phyloP scores from a whole-genome alignment of 2,797 vertebrate genomes.

The Naso thynnoides region DNA sequence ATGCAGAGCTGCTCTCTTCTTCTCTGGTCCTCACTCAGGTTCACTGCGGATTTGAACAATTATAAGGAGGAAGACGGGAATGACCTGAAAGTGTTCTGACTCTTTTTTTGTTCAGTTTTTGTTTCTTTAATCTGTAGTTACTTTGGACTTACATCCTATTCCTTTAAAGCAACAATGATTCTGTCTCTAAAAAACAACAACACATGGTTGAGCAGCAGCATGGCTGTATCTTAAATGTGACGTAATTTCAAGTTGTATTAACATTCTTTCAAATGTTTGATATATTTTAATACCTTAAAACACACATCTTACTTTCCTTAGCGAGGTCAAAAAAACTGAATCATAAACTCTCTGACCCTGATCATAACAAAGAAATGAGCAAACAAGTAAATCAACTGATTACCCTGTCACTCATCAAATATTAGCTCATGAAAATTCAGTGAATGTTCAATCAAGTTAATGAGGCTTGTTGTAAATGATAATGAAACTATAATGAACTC shows the following conservation, averaged over 20 bases:
- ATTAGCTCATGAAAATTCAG: neutral
- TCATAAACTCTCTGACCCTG: neutral
- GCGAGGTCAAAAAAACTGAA: no score
- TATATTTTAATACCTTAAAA: neutral
- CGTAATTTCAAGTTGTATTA: neutral
- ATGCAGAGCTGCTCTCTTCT: neutral
- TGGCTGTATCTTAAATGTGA: neutral
- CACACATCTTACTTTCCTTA: neutral
- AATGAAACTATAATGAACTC: neutral
- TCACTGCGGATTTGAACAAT: neutral
- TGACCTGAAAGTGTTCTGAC: neutral
- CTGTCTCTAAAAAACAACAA: neutral
- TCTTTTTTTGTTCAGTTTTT: no score
- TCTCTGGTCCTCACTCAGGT: neutral
- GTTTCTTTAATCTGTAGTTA: neutral
- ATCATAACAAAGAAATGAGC: neutral
- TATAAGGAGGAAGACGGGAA: neutral
- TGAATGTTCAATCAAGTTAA: constrained; percentile 7
- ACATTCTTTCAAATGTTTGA: neutral
- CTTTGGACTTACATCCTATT: neutral
- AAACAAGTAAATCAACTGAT: neutral
- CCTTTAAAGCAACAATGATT: neutral
- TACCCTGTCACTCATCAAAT: constrained; percentile 1
- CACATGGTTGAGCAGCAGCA: neutral
- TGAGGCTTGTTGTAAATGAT: neutral